phyloP scores from a whole-genome alignment of 2,113 vertebrate genomes.

The Butorides virescens region DNA sequence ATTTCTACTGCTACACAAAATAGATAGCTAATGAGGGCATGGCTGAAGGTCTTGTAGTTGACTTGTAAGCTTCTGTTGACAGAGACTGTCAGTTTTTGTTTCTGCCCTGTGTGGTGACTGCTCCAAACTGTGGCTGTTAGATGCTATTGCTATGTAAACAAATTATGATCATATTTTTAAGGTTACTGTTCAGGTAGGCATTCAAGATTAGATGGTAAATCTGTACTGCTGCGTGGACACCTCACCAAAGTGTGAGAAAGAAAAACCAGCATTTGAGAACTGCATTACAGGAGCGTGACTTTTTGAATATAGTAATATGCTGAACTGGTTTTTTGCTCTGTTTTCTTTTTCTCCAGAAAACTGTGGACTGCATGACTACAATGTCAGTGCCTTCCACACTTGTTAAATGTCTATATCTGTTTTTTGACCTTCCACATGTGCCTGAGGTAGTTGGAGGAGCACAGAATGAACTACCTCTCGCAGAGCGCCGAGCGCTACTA shows the following conservation, averaged over 20 bases:
- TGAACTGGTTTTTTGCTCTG: neutral
- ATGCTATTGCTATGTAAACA: neutral
- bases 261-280: neutral
- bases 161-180: neutral
- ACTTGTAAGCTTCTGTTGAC: neutral
- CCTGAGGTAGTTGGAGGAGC: slow-evolving; percentile 87
- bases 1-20: neutral
- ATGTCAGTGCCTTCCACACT: slow-evolving; percentile 99
- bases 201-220: neutral
- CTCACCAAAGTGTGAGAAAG: neutral
- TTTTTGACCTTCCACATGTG: slow-evolving; percentile 98
- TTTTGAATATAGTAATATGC: neutral
- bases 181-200: neutral
- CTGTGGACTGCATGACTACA: slow-evolving; percentile 99
- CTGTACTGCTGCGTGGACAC: neutral
- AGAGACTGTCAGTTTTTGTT: neutral
- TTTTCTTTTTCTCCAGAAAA: slow-evolving; percentile 84
- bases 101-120: neutral
- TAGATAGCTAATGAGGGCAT: neutral
- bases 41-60: neutral
- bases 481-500: slow-evolving; percentile 90
- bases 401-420: slow-evolving; percentile 98
- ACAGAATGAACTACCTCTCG: slow-evolving; percentile 91
- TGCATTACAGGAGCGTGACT: neutral
- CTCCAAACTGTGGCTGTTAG: neutral